phyloP scores from a whole-genome alignment of 2,113 vertebrate species.

The Dunckerocampus dactyliophorus region DNA sequence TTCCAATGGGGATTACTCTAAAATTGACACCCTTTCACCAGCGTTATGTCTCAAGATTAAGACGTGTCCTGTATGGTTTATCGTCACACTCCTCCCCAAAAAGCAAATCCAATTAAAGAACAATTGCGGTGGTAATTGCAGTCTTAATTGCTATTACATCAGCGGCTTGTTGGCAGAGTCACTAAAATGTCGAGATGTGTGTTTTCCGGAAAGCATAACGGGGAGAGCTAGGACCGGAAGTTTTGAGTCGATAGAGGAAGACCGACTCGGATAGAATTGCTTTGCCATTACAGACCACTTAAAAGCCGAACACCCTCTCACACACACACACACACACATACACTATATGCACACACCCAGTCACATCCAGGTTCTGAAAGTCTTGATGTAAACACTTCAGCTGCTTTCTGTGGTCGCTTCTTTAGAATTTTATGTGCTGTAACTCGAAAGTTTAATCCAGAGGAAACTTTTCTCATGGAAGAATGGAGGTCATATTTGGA shows the following conservation, averaged over 20 bases:
- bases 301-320: slow-evolving; percentile 31
- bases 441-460: slow-evolving; percentile 16
- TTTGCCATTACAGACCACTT: slow-evolving; percentile 71
- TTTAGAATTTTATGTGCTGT: too few relatives aligned
- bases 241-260: slow-evolving; percentile 65
- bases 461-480: slow-evolving; percentile 17
- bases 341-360: slow-evolving; percentile 26
- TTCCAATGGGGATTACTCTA: slow-evolving; percentile 49
- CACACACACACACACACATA: slow-evolving; percentile 13
- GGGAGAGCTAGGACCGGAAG: slow-evolving; percentile 59
- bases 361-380: slow-evolving; percentile 50
- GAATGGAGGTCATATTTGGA: background rate
- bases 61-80: slow-evolving; percentile 29
- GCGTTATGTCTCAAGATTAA: slow-evolving; percentile 29
- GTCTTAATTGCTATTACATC: slow-evolving; percentile 50
- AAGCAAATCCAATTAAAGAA: slow-evolving; percentile 51
- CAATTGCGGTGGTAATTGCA: slow-evolving; percentile 38
- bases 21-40: too few relatives aligned
- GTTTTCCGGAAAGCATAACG: slow-evolving; percentile 60
- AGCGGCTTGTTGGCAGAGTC: slow-evolving; percentile 48
- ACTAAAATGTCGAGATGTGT: slow-evolving; percentile 37
- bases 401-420: too few relatives aligned
- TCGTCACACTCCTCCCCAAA: slow-evolving; percentile 23
- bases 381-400: slow-evolving; percentile 29
- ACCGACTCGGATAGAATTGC: slow-evolving; percentile 65